Evolutionary conservation across 2,888 invertebrate species (phyloP).

Genomic region (Electrophaes corylata): DNA sequence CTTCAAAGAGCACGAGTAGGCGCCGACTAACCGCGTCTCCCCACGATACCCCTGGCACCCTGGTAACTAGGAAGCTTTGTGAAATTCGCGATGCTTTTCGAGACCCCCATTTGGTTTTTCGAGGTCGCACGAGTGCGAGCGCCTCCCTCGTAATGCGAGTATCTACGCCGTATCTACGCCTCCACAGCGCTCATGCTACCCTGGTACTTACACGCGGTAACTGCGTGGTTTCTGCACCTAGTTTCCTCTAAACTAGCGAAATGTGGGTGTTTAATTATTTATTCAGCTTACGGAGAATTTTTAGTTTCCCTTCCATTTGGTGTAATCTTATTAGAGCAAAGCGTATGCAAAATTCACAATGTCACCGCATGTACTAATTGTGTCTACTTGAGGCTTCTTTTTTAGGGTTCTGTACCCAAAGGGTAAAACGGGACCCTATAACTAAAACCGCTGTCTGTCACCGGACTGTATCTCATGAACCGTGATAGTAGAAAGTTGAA

Average conservation of each 20-base stretch:
- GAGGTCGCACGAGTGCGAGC: constrained; percentile 62
- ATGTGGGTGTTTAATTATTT: constrained; percentile 71
- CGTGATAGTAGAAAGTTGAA: too few species aligned
- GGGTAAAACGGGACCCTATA: too few species aligned
- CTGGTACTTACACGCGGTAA: constrained; percentile 50
- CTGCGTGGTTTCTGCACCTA: constrained; percentile 67
- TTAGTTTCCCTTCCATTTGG: constrained; percentile 44
- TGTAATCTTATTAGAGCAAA: constrained; percentile 45
- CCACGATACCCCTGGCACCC: constrained; percentile 53
- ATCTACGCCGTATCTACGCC: constrained; percentile 44
- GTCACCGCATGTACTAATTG: constrained; percentile 7
- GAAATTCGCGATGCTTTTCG: constrained; percentile 78
- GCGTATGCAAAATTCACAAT: constrained; percentile 21
- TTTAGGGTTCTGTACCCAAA: neutral
- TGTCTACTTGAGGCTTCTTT: constrained; percentile 11
- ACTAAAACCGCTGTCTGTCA: too few species aligned
- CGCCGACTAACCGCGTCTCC: constrained; percentile 72
- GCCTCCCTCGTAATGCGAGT: constrained; percentile 61
- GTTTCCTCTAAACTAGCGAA: constrained; percentile 56
- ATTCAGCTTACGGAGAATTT: constrained; percentile 61
- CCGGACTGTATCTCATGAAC: too few species aligned
- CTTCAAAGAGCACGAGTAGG: constrained; percentile 77
- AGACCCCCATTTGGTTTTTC: constrained; percentile 78
- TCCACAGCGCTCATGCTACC: constrained; percentile 47
- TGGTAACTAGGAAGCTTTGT: constrained; percentile 79